phyloP scores from a whole-genome alignment of 1,140 invertebrate species.

The Piezodorus guildinii region DNA sequence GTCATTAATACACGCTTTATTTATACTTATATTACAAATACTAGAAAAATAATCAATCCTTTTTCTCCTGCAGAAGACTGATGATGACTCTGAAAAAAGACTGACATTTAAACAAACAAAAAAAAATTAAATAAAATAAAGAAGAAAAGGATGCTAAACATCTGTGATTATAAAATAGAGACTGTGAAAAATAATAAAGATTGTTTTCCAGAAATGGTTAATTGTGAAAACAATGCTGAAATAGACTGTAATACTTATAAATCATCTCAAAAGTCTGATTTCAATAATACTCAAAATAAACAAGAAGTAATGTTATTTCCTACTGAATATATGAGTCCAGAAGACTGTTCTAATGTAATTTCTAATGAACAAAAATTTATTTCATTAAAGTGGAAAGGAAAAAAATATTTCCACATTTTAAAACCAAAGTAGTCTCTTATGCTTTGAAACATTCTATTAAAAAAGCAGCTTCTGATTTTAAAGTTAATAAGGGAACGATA shows the following conservation, averaged over 20 bases:
- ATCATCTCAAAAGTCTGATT: neutral
- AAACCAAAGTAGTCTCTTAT: conserved; percentile 27
- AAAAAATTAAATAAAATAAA: no score
- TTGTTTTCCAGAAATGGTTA: no score
- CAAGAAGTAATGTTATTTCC: neutral
- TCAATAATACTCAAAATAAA: neutral
- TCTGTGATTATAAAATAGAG: no score
- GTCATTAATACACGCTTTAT: no score
- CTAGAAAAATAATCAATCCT: no score
- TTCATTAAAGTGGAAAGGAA: conserved; percentile 21
- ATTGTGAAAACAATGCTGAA: neutral
- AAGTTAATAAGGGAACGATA: conserved; percentile 26
- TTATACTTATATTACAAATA: no score
- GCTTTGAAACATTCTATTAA: conserved; percentile 25
- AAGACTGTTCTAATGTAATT: neutral
- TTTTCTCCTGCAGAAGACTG: no score
- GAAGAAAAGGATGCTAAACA: no score
- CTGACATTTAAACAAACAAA: no score
- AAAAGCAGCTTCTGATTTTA: conserved; percentile 28
- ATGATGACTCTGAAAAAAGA: no score
- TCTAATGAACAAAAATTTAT: neutral
- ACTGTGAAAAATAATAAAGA: no score
- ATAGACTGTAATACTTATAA: neutral
- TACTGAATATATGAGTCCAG: neutral
- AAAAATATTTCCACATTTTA: conserved; percentile 29